Base-by-base conservation (phyloP, 2,797 vertebrate species). In the Poecilia picta region DNA sequence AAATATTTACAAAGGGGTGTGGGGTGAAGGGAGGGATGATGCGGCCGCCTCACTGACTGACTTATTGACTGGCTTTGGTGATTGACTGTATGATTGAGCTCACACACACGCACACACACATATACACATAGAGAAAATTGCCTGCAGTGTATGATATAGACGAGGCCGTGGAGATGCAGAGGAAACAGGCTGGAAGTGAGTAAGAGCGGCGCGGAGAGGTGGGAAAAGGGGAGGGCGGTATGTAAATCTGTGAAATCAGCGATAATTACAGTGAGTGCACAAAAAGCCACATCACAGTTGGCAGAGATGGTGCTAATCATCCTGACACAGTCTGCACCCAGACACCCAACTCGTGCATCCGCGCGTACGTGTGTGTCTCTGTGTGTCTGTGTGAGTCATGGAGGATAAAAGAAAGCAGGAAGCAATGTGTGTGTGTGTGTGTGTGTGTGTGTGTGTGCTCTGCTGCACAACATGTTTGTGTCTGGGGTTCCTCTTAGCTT, bases 231-330 rank as follows among this genome's bases (percentile, higher is more conserved):
- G 93, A 82, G 91, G 92, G 93, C 53, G 88, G 85, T 86, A 94
- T 94, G 94, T 89, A 95, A 94, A 95, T 95, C 88, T 94, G 94
- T 93, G 94, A 95, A 94, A 94, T 95, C 94, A 93, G 94, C 86
- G 93, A 94, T 95, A 95, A 95, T 95, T 94, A 95, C 94, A 94
- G 92, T 77, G 90, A 93, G 92, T 85, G 91, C 93, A 94, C 93
- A 94, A 94, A 95, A 95, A 94, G 93, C 94, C 94, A 92, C 93
- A 94, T 94, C 94, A 94, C 93, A 94, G 93, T 94, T 94, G 91
- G 94, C 93, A 94, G 93, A 92, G 90, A 93, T 85, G 91, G 93
- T 90, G 94, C 93, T 94, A 94, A 95, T 95, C 94, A 94, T 92
- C 92, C 89, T 91, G 89, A 94, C 93, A 92, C 91, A 87, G 92